Percentiles rank a stretch among this genome's conserved stretches.
phyloP scores from a whole-genome alignment of 2,797 vertebrate genomes.

The Pangasius macronema region DNA sequence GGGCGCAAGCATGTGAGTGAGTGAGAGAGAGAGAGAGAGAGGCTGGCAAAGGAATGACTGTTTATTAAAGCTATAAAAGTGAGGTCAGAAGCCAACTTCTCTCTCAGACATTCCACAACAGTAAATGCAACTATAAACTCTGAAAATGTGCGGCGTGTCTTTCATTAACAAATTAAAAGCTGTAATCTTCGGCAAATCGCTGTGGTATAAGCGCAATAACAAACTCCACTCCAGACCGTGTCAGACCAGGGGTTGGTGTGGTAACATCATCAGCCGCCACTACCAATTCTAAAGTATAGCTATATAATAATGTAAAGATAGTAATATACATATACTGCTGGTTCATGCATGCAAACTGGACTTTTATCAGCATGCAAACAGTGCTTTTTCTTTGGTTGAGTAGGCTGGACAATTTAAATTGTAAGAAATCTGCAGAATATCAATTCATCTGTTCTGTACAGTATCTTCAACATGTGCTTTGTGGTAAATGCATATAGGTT shows the following conservation, averaged over 20 bases:
- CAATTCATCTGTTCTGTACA: neutral
- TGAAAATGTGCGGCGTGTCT: neutral
- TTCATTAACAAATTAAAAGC: neutral
- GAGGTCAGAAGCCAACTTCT: neutral
- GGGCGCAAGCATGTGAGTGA: neutral
- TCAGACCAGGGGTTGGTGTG: too few relatives aligned
- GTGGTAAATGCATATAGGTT: neutral
- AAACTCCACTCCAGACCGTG: neutral
- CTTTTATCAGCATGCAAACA: neutral
- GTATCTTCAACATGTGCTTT: neutral
- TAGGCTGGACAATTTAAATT: neutral
- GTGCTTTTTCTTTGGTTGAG: neutral
- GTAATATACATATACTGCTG: neutral
- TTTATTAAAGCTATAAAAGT: neutral
- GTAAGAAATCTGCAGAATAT: neutral
- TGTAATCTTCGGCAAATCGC: neutral
- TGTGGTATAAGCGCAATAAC: neutral
- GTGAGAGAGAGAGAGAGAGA: neutral
- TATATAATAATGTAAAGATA: neutral
- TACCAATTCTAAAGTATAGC: neutral
- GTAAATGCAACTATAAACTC: neutral
- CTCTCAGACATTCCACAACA: neutral
- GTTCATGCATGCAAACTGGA: too few relatives aligned
- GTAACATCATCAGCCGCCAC: neutral
- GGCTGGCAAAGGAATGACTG: neutral